Percentiles rank a stretch among this genome's conserved stretches.
Conservation (phyloP, 2,113 vertebrate species). For the Sorex fumeus region DNA sequence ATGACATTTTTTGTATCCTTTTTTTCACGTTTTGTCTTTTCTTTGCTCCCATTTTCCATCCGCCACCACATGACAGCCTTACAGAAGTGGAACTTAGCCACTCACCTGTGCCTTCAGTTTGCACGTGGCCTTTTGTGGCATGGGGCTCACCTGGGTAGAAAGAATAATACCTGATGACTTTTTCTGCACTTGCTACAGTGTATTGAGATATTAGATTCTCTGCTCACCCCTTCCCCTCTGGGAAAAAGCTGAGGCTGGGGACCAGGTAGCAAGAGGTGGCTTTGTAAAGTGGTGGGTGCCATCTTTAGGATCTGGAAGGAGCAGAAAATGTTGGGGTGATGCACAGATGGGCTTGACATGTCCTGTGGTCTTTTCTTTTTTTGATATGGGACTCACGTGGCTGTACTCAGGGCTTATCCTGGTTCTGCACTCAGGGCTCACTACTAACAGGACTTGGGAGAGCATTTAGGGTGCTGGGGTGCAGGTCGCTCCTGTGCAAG, state of each 20-base stretch:
- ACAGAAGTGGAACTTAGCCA: not conserved
- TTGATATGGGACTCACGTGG: too few relatives aligned
- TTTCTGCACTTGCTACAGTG: not conserved
- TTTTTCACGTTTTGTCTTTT: too few relatives aligned
- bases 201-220: not conserved
- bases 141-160: not conserved
- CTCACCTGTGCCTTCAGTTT: not conserved
- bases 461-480: too few relatives aligned
- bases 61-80: not conserved
- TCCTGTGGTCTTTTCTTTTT: not conserved
- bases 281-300: not conserved
- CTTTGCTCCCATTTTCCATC: too few relatives aligned
- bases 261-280: not conserved
- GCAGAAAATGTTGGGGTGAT: not conserved
- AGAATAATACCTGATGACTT: not conserved
- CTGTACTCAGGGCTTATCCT: too few relatives aligned
- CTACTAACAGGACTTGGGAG: too few relatives aligned
- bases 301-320: not conserved
- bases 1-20: too few relatives aligned
- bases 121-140: not conserved
- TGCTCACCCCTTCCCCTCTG: not conserved
- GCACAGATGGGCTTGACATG: not conserved
- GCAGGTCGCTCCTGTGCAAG: too few relatives aligned
- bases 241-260: constrained; percentile 11
- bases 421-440: too few relatives aligned